These are phyloP conservation scores for Nesoenas mayeri DNA, from an alignment of 2,113 vertebrate genomes.

Conservation along the genomic window DNA sequence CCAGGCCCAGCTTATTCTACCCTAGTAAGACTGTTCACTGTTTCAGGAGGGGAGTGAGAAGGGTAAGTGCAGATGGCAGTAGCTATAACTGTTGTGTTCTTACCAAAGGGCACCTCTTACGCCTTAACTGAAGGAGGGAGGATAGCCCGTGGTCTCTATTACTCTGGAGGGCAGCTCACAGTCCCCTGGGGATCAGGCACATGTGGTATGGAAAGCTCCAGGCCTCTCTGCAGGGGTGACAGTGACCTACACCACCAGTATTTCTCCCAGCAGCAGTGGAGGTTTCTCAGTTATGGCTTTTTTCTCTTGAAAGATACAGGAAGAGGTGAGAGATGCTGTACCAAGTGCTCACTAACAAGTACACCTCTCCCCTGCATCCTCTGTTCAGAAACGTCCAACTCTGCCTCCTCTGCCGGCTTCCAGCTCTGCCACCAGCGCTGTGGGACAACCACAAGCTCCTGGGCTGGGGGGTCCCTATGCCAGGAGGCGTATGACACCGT, in stretches of 20 bases:
- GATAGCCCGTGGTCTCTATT: neutral
- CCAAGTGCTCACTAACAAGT: neutral
- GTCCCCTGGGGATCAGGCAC: slow-evolving; percentile 67
- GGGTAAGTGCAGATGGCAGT: slow-evolving; percentile 17
- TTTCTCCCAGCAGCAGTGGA: slow-evolving; percentile 35
- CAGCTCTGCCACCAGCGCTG: neutral
- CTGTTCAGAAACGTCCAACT: neutral
- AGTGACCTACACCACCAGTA: slow-evolving; percentile 51
- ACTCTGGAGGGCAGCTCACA: slow-evolving; percentile 17
- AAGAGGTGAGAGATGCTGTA: neutral
- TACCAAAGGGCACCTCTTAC: neutral
- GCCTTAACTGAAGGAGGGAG: neutral
- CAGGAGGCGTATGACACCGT: slow-evolving; percentile 88
- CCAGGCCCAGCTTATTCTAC: neutral
- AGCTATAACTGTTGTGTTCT: neutral
- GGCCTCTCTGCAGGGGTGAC: slow-evolving; percentile 64
- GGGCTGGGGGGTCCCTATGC: slow-evolving; percentile 69
- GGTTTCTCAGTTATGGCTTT: slow-evolving; percentile 63
- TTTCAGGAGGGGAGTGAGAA: neutral
- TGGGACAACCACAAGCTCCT: neutral
- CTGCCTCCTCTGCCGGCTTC: neutral
- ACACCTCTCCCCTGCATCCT: neutral
- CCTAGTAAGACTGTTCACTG: neutral
- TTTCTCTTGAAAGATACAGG: neutral
- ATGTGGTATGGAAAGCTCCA: slow-evolving; percentile 31